Evolutionary conservation across 2,888 invertebrate genomes (phyloP), one percentile per base, ranked within the genome.

Genomic region (Cynaeus angustus): DNA sequence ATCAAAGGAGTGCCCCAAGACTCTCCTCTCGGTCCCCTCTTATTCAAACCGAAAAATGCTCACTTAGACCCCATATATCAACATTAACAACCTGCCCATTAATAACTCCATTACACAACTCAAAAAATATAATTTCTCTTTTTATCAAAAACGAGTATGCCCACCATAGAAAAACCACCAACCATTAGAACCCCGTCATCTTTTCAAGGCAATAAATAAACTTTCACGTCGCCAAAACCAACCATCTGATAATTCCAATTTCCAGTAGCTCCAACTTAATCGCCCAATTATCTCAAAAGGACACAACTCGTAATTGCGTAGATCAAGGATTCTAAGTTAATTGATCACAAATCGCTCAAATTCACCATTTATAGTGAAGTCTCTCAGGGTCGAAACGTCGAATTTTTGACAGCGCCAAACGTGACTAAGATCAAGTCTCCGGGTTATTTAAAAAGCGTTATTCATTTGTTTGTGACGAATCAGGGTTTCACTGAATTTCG

Each of bases 251-350:
- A 43, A 43, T 5, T 9, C 21, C 6, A 16, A 21, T 46, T 16
- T 13, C 21, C 12, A 21, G 21, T 46, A 21, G 13, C 46, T n/a
- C n/a, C n/a, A n/a, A n/a, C n/a, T 46, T 12, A 46, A 16, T 43
- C 48, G 10, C 16, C 50, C 50, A 52, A 52, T 52, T 52, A 52
- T 52, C 52, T 30, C 9, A 13, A 12, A 9, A 21, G 9, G 26
- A 28, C 50, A 8, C 50, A 28, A 10, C 3, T 16, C 50, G 13
- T 28, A 50, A 50, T 50, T 50, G 28, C 9, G 21, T 28, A 21
- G 50, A 50, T 50, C 50, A 50, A 50, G 50, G 50, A 50, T 50
- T 46, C 46, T 21, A 21, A 21, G 1, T 21, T 21, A 21, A 21
- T 21, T 21, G n/a, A n/a, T n/a, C n/a, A n/a, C n/a, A n/a, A n/a